Percentiles rank a stretch among this genome's conserved stretches.
Conservation (phyloP, 2,888 invertebrate species). For the Leptinotarsa tumamoca region DNA sequence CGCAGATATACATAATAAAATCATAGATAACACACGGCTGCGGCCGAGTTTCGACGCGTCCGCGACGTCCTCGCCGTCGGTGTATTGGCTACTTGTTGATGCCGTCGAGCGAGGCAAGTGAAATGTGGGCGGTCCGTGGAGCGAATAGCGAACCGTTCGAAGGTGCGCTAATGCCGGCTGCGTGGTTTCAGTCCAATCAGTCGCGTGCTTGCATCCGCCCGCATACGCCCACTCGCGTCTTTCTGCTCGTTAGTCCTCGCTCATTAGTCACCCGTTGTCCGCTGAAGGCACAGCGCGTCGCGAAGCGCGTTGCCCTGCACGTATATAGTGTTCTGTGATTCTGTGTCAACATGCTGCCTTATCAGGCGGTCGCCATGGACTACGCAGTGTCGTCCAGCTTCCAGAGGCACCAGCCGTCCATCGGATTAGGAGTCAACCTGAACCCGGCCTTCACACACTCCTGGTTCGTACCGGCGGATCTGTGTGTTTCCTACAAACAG, state of each 20-base stretch:
- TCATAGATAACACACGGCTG: constrained; percentile 32
- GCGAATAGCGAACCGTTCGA: constrained; percentile 62
- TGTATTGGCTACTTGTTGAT: constrained; percentile 68
- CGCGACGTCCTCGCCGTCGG: constrained; percentile 37
- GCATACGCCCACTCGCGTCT: constrained; percentile 60
- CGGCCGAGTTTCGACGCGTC: constrained; percentile 20
- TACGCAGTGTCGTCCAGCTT: constrained; percentile 73
- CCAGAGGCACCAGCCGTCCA: constrained; percentile 62
- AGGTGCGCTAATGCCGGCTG: constrained; percentile 60
- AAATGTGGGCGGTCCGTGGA: constrained; percentile 61
- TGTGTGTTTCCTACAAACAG: constrained; percentile 89
- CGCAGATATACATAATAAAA: constrained; percentile 27
- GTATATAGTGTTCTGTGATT: constrained; percentile 38
- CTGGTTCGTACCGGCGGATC: constrained; percentile 95
- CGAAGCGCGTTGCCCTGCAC: constrained; percentile 20
- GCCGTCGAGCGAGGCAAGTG: constrained; percentile 47
- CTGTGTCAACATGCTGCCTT: constrained; percentile 78
- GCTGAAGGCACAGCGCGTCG: constrained; percentile 30
- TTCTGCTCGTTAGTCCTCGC: constrained; percentile 54
- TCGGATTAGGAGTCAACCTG: constrained; percentile 71
- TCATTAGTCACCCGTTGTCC: constrained; percentile 58
- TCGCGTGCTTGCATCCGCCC: constrained; percentile 56
- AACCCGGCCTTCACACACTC: constrained; percentile 91
- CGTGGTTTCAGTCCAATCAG: constrained; percentile 65
- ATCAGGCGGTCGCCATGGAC: constrained; percentile 91